phyloP scores from a whole-genome alignment of 2,888 invertebrate genomes.

The Germaria angustata region DNA sequence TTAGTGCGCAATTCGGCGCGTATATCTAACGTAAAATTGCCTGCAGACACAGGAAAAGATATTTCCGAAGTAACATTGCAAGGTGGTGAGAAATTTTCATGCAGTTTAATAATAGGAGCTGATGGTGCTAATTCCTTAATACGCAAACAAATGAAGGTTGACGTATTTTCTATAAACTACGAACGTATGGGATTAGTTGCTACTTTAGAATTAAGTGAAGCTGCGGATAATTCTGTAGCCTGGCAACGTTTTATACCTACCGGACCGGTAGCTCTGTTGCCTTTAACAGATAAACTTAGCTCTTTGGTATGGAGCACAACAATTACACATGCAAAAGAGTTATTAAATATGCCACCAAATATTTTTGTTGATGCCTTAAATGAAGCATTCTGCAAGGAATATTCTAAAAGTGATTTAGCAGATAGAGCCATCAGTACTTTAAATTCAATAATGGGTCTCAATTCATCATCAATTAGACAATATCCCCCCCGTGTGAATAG shows the following conservation, averaged over 20 bases:
- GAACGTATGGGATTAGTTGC: conserved; percentile 96
- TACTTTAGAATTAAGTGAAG: conserved; percentile 90
- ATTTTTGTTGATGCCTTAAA: conserved; percentile 94
- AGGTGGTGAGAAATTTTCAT: conserved; percentile 84
- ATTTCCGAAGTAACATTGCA: conserved; percentile 82
- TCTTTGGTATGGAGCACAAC: conserved; percentile 97
- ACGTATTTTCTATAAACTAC: conserved; percentile 91
- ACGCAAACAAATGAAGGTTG: conserved; percentile 89
- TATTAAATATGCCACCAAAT: conserved; percentile 86
- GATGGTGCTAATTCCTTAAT: conserved; percentile 96
- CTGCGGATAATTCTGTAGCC: conserved; percentile 89
- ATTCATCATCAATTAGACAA: conserved; percentile 76
- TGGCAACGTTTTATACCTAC: conserved; percentile 97
- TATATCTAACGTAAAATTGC: conserved; percentile 84
- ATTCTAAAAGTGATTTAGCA: conserved; percentile 74
- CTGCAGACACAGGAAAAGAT: conserved; percentile 76
- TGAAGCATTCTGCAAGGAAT: conserved; percentile 84
- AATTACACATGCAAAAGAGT: conserved; percentile 85
- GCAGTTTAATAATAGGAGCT: conserved; percentile 92
- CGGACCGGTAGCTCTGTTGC: conserved; percentile 95
- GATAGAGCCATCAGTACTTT: conserved; percentile 80
- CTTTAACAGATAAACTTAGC: conserved; percentile 87
- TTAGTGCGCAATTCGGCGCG: conserved; percentile 86
- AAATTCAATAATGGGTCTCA: conserved; percentile 80
- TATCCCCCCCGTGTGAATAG: conserved; percentile 76